A percentile compares a stretch with the other conserved stretches of the same genome.
Conservation (phyloP, 2,888 invertebrate species). For the Galeruca laticollis region DNA sequence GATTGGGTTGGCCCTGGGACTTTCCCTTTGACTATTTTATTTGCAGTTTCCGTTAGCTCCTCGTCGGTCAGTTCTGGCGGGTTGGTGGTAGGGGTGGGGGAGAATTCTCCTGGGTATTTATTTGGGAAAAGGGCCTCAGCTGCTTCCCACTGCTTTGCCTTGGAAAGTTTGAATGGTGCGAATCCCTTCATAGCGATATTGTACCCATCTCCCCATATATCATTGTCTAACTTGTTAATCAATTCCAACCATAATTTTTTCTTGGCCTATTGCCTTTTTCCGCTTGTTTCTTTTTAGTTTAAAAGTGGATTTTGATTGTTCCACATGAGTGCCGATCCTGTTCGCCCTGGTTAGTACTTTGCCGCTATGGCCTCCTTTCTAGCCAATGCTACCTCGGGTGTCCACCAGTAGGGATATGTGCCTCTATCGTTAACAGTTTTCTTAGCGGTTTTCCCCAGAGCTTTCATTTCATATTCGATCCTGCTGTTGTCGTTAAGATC, state of each 20-base stretch:
- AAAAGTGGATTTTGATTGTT: not conserved
- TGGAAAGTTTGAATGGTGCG: no score
- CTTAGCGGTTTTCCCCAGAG: not conserved
- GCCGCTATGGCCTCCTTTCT: not conserved
- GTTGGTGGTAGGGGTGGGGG: not conserved
- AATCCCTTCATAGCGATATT: no score
- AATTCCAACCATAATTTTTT: not conserved
- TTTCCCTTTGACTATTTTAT: not conserved
- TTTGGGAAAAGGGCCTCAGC: no score
- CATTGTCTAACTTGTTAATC: not conserved
- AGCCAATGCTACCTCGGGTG: not conserved
- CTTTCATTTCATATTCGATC: not conserved
- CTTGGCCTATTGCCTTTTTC: not conserved
- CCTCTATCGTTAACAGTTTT: not conserved
- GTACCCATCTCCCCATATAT: no score
- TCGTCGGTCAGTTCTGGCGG: no score
- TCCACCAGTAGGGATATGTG: not conserved
- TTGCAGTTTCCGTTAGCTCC: not conserved
- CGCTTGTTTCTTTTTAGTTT: not conserved
- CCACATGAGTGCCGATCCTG: not conserved
- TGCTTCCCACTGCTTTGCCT: no score
- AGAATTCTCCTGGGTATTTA: not conserved
- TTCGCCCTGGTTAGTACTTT: not conserved
- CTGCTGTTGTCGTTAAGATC: no score
- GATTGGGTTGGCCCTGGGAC: not conserved